Evolutionary conservation across 2,113 vertebrate species (phyloP).

Genomic region (Halcyon malimbica): DNA sequence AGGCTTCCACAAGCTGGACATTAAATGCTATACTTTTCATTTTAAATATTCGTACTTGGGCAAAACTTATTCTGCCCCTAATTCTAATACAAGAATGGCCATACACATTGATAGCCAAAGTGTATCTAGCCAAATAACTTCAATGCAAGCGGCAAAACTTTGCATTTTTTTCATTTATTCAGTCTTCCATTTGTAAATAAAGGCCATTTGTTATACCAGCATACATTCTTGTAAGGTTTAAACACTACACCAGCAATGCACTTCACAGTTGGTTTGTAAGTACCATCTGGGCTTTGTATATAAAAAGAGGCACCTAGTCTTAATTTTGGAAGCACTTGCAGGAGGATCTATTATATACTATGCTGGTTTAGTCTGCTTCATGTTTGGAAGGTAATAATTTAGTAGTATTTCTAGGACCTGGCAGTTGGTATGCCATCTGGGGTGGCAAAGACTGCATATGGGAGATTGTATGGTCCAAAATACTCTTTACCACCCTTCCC

Average conservation of each 20-base stretch:
- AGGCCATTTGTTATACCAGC: not conserved
- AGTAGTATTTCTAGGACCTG: constrained; percentile 51
- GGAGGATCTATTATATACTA: constrained; percentile 38
- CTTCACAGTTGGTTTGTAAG: constrained; percentile 32
- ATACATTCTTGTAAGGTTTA: constrained; percentile 14
- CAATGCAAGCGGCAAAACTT: not conserved
- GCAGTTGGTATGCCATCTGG: constrained; percentile 60
- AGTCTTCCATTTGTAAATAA: constrained; percentile 16
- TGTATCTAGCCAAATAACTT: not conserved
- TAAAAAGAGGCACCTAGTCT: constrained; percentile 42
- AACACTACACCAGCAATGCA: not conserved
- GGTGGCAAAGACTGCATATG: constrained; percentile 53
- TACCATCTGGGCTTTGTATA: constrained; percentile 52
- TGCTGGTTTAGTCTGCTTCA: constrained; percentile 36
- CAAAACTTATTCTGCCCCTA: not conserved
- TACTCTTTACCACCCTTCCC: not conserved
- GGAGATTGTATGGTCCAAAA: constrained; percentile 33
- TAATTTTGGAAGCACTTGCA: constrained; percentile 19
- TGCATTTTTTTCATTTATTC: not conserved
- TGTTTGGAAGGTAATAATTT: constrained; percentile 59
- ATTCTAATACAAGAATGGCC: not conserved
- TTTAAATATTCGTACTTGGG: not conserved
- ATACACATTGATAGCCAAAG: not conserved
- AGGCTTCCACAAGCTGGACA: not conserved
- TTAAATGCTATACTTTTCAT: not conserved